Evolutionary conservation across 2,888 invertebrate genomes (phyloP), one percentile per base, ranked within the genome.

Genomic region (Lasioglossum leucozonium): DNA sequence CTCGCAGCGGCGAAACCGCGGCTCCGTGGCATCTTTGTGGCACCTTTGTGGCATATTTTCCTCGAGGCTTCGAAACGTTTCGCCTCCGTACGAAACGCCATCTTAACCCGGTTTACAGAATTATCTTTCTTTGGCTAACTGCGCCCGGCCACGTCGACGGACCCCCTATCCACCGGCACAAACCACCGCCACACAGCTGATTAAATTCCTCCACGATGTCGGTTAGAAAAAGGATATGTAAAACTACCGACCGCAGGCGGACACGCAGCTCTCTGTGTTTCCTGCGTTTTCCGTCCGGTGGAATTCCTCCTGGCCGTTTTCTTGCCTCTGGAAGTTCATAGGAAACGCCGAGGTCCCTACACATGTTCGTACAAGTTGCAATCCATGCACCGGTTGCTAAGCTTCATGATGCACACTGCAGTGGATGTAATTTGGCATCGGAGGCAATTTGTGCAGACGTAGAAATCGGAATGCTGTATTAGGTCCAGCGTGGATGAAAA

Each of bases 1-100:
- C 85, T 82, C 37, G 84, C 79, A 84, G 55, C 69, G 81, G 73
- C 77, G 77, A 85, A 88, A 89, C 85, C 81, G 81, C 81, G 81
- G 81, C 82, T 79, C 55, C 79, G 84, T 89, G 89, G 85, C 89
- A 89, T 90, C 87, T 90, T 87, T 89, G 90, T 90, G 86, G 80
- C 90, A 87, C 81, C 83, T 87, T 88, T 79, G 84, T 85, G 86
- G 84, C 81, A 88, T 90, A 89, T 87, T 89, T 90, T 86, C 81
- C 83, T 85, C 62, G 82, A 71, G 82, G 83, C 71, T 73, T 82
- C 85, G 82, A 83, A 89, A 84, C 82, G 82, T 85, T 87, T 87
- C 79, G 78, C 72, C 40, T 37, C 47, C 80, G 84, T 55, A 58
- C 77, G 74, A 34, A n/a, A 62, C 81, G 71, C 84, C 79, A 78